Conservation (phyloP, 2,888 invertebrate genomes). For the Odontomyia ornata region DNA sequence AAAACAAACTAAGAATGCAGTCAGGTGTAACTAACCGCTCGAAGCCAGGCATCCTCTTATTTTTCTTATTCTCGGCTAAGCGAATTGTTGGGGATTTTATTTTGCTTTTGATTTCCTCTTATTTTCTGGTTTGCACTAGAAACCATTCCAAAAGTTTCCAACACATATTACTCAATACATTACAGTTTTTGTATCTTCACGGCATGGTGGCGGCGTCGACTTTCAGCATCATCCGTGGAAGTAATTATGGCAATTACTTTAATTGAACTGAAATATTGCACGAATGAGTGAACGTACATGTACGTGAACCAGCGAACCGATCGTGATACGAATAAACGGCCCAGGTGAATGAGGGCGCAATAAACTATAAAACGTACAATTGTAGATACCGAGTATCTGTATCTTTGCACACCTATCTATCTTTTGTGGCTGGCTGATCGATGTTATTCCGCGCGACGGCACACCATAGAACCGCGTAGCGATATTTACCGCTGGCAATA, state of each 20-base stretch:
- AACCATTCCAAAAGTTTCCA: neutral
- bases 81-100: no score
- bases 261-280: constrained; percentile 50
- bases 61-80: no score
- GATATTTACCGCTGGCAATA: neutral
- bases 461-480: neutral
- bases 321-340: neutral
- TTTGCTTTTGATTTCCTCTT: neutral
- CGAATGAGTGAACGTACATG: constrained; percentile 29
- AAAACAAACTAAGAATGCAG: neutral
- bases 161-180: neutral
- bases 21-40: constrained; percentile 15
- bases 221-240: constrained; percentile 22
- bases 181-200: neutral
- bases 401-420: neutral
- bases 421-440: neutral
- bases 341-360: constrained; percentile 9
- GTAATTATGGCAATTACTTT: constrained; percentile 50
- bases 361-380: neutral
- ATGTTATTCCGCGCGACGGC: neutral
- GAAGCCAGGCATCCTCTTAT: no score
- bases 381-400: neutral
- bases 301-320: neutral
- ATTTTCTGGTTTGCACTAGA: neutral
- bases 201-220: constrained; percentile 3